These are phyloP conservation scores for Pomacea canaliculata DNA, from an alignment of 2,888 invertebrate genomes.

Conservation along the genomic window DNA sequence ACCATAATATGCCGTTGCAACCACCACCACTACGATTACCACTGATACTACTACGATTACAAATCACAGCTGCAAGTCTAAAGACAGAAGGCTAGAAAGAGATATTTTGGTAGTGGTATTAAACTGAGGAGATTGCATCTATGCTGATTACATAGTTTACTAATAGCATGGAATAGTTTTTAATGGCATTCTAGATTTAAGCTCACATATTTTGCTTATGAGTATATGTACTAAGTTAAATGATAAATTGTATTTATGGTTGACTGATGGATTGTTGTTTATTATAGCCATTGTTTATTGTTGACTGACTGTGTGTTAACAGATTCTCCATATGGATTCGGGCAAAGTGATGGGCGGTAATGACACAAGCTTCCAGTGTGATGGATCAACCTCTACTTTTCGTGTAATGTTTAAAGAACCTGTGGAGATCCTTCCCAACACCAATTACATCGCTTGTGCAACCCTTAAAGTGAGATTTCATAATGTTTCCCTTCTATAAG, in stretches of 20 bases:
- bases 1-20: too few relatives aligned
- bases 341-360: slow-evolving; percentile 82
- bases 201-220: neutral
- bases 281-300: too few relatives aligned
- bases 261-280: too few relatives aligned
- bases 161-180: neutral
- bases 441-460: slow-evolving; percentile 84
- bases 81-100: neutral
- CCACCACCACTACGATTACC: too few relatives aligned
- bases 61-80: neutral
- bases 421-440: slow-evolving; percentile 83
- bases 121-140: too few relatives aligned
- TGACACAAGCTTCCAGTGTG: slow-evolving; percentile 82
- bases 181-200: neutral
- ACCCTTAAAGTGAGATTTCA: slow-evolving; percentile 78
- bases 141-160: neutral
- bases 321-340: slow-evolving; percentile 81
- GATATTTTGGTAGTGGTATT: too few relatives aligned
- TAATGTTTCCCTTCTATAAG: neutral
- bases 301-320: slow-evolving; percentile 6
- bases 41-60: too few relatives aligned
- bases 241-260: too few relatives aligned
- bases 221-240: neutral
- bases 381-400: slow-evolving; percentile 83
- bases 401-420: slow-evolving; percentile 87